A percentile compares a stretch with the other conserved stretches of the same genome.
phyloP scores from a whole-genome alignment of 2,113 vertebrate species.

The Myocastor coypus region DNA sequence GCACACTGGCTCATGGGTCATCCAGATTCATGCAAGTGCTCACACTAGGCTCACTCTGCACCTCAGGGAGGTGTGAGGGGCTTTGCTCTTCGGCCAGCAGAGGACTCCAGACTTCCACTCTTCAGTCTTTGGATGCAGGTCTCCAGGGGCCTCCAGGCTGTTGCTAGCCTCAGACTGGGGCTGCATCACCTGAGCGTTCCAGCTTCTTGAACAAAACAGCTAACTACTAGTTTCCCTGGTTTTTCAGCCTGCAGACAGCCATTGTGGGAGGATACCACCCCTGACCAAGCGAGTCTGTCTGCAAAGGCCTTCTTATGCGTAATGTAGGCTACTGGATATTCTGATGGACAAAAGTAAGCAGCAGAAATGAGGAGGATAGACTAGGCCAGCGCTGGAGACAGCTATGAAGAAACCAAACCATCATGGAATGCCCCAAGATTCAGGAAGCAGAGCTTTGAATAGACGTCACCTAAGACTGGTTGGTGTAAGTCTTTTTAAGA shows the following conservation, averaged over 20 bases:
- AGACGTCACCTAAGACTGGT: neutral
- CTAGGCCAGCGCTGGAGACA: neutral
- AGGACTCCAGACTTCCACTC: neutral
- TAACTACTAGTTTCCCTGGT: neutral
- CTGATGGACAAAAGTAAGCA: neutral
- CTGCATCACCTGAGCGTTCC: neutral
- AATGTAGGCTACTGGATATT: neutral
- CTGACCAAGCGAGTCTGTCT: neutral
- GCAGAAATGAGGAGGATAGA: neutral
- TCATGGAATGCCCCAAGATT: neutral
- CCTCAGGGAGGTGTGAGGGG: neutral
- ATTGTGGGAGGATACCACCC: neutral
- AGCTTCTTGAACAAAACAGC: neutral
- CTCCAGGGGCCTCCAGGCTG: neutral
- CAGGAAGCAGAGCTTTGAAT: neutral
- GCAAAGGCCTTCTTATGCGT: neutral
- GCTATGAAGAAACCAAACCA: neutral
- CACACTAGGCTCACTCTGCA: neutral
- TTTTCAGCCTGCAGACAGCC: neutral
- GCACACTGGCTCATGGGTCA: no score
- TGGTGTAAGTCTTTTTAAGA: neutral
- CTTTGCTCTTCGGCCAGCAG: neutral
- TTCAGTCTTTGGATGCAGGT: neutral
- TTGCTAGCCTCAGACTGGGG: neutral
- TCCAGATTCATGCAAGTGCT: rapidly evolving